Conservation (phyloP, 2,113 vertebrate genomes). For the Podarcis muralis region DNA sequence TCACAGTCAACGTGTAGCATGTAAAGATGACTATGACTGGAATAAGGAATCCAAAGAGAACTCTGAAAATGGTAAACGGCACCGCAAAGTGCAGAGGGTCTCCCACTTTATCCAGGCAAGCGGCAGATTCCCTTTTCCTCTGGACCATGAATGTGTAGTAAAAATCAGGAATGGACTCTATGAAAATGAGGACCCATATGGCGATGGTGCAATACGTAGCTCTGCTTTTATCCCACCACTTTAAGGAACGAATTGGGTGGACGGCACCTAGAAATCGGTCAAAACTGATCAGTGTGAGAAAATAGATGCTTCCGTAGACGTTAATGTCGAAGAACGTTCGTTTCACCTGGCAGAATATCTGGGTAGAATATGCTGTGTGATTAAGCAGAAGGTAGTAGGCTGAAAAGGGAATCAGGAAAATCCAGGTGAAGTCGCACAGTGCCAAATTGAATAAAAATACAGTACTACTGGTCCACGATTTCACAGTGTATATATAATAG, state of each 20-base stretch:
- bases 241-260: conserved; percentile 77
- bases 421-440: conserved; percentile 81
- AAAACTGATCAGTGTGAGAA: conserved; percentile 82
- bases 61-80: conserved; percentile 65
- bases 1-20: conserved; percentile 73
- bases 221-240: conserved; percentile 79
- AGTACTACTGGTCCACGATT: conserved; percentile 70
- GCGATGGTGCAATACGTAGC: conserved; percentile 69
- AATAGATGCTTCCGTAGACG: conserved; percentile 80
- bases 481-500: conserved; percentile 71
- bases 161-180: conserved; percentile 70
- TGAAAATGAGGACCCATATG: conserved; percentile 68
- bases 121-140: neutral
- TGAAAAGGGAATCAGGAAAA: conserved; percentile 76
- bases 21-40: conserved; percentile 72
- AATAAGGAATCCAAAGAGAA: conserved; percentile 74
- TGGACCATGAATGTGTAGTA: conserved; percentile 60
- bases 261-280: conserved; percentile 79
- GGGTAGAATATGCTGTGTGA: conserved; percentile 32
- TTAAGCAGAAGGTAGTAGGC: conserved; percentile 73
- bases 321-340: conserved; percentile 79
- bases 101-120: conserved; percentile 63
- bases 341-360: conserved; percentile 74
- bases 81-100: conserved; percentile 59
- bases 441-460: conserved; percentile 81